A percentile compares a stretch with the other conserved stretches of the same genome.
Conservation (phyloP, 2,888 invertebrate species). For the Sphaerophoria taeniata region DNA sequence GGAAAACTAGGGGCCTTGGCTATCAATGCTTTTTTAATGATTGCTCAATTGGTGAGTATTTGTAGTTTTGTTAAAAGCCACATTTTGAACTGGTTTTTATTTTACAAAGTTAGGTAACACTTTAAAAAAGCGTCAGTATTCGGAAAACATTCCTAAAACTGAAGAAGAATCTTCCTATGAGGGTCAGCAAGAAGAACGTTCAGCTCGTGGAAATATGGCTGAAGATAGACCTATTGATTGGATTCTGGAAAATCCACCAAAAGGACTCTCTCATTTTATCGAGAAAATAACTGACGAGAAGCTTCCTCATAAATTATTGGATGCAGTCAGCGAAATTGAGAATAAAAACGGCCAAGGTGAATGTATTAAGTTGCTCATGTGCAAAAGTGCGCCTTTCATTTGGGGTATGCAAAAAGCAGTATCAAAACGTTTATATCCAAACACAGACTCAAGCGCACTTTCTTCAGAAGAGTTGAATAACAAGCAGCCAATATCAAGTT, state of each 20-base stretch:
- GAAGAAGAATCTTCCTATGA: constrained; percentile 59
- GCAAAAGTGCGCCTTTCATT: constrained; percentile 90
- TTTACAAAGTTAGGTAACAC: constrained; percentile 78
- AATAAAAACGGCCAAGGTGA: constrained; percentile 85
- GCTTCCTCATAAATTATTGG: constrained; percentile 86
- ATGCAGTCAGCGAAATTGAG: constrained; percentile 84
- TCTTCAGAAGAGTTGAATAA: constrained; percentile 6
- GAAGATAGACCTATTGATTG: constrained; percentile 85
- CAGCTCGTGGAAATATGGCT: constrained; percentile 75
- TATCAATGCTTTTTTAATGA: constrained; percentile 91
- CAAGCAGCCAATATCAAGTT: constrained; percentile 80
- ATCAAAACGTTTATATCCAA: constrained; percentile 76
- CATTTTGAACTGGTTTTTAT: neutral
- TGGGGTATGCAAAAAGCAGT: constrained; percentile 90
- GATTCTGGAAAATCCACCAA: constrained; percentile 86
- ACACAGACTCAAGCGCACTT: constrained; percentile 3
- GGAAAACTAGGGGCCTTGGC: constrained; percentile 91
- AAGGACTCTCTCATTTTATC: constrained; percentile 85
- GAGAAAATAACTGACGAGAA: constrained; percentile 85
- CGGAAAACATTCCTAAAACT: constrained; percentile 33
- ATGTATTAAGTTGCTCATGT: constrained; percentile 89
- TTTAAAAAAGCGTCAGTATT: constrained; percentile 74
- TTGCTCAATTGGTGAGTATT: constrained; percentile 90
- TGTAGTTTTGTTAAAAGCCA: neutral
- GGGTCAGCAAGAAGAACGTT: constrained; percentile 75